These are phyloP conservation scores for Deroplatys truncata DNA, from an alignment of 2,888 invertebrate species.

Conservation along the genomic window DNA sequence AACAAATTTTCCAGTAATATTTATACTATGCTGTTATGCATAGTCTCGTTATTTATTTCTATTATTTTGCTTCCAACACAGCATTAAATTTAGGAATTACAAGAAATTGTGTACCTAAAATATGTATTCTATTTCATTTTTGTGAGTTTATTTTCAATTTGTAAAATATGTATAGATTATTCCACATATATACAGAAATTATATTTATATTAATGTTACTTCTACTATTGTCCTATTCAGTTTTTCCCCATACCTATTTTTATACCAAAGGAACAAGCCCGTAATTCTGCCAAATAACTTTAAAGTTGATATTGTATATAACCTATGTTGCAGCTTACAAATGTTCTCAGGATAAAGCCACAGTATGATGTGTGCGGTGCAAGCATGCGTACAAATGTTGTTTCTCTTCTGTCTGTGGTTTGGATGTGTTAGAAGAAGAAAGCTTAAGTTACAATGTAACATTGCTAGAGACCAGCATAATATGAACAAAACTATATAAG, in stretches of 20 bases:
- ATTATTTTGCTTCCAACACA: neutral
- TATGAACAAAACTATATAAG: too few relatives aligned
- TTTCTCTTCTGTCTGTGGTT: neutral
- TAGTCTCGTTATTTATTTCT: too few relatives aligned
- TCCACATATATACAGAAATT: too few relatives aligned
- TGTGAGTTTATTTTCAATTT: too few relatives aligned
- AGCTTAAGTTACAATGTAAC: neutral
- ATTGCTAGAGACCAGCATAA: too few relatives aligned
- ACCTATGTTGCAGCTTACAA: neutral
- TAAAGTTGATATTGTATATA: neutral
- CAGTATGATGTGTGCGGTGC: neutral
- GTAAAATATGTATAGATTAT: too few relatives aligned
- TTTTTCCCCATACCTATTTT: neutral
- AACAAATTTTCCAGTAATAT: neutral
- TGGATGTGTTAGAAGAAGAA: neutral
- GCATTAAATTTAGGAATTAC: neutral
- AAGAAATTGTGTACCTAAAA: too few relatives aligned
- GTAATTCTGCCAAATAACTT: neutral
- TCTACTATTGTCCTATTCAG: neutral
- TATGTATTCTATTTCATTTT: too few relatives aligned
- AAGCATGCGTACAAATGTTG: neutral
- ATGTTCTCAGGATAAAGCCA: neutral
- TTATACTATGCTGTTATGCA: too few relatives aligned
- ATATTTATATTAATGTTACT: too few relatives aligned
- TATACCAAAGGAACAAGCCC: neutral